Evolutionary conservation across 1,140 invertebrate species (phyloP).

Genomic region (Sogatella furcifera): DNA sequence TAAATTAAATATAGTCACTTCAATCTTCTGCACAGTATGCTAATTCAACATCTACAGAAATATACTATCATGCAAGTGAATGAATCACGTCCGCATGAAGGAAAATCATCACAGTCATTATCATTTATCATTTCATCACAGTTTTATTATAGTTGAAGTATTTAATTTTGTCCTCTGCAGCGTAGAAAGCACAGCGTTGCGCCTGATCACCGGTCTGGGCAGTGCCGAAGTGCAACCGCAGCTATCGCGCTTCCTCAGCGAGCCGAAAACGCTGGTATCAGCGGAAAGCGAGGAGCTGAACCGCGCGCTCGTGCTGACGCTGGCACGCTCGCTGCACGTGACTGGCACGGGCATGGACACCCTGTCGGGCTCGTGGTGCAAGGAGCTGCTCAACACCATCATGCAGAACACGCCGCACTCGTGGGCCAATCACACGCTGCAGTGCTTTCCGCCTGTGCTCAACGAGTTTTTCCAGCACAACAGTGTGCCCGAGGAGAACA

Average conservation of each 20-base stretch:
- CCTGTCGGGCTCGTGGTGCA: slow-evolving; percentile 72
- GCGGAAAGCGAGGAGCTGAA: slow-evolving; percentile 93
- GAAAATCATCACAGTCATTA: too few species aligned
- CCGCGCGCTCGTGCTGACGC: slow-evolving; percentile 80
- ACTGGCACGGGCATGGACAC: slow-evolving; percentile 59
- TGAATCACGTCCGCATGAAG: too few species aligned
- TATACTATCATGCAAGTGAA: too few species aligned
- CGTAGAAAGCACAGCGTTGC: slow-evolving; percentile 86
- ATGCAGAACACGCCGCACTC: slow-evolving; percentile 90
- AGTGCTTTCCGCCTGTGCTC: slow-evolving; percentile 80
- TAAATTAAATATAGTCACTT: too few species aligned
- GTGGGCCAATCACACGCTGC: slow-evolving; percentile 85
- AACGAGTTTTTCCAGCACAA: slow-evolving; percentile 81
- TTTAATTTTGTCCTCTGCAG: slow-evolving; percentile 37
- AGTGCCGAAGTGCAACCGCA: slow-evolving; percentile 86
- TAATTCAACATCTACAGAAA: too few species aligned
- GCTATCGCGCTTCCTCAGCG: slow-evolving; percentile 73
- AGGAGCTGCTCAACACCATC: slow-evolving; percentile 79
- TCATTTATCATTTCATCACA: too few species aligned
- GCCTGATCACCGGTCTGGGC: slow-evolving; percentile 82
- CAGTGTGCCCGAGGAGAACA: slow-evolving; percentile 76
- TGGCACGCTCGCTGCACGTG: slow-evolving; percentile 90
- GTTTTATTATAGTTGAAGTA: not conserved
- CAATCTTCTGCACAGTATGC: too few species aligned
- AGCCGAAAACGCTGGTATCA: slow-evolving; percentile 81